These are phyloP conservation scores for Pedionomus torquatus DNA, from an alignment of 2,113 vertebrate genomes.

Conservation along the genomic window DNA sequence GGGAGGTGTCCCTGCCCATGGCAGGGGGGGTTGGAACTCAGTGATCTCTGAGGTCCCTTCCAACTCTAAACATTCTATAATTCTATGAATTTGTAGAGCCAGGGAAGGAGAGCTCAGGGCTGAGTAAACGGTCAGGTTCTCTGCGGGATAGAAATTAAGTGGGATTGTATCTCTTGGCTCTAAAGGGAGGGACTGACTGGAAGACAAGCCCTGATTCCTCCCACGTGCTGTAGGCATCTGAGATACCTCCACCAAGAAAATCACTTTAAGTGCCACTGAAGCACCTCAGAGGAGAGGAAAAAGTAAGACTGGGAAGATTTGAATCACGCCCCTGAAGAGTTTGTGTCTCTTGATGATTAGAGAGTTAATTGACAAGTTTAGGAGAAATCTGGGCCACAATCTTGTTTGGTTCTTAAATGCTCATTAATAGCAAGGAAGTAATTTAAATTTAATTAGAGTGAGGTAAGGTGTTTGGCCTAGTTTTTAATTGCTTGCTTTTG, in stretches of 20 bases:
- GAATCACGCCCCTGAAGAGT: neutral
- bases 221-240: neutral
- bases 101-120: neutral
- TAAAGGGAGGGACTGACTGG: neutral
- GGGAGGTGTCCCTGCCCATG: too few relatives aligned
- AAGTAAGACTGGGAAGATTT: neutral
- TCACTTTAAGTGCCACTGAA: neutral
- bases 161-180: neutral
- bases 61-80: too few relatives aligned
- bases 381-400: neutral
- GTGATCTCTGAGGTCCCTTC: too few relatives aligned
- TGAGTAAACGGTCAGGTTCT: neutral
- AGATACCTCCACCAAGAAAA: neutral
- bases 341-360: rapidly evolving
- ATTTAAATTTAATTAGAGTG: neutral
- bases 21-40: too few relatives aligned
- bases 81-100: too few relatives aligned
- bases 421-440: neutral
- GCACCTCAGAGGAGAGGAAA: neutral
- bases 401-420: neutral
- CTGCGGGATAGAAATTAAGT: neutral
- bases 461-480: neutral
- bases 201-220: neutral
- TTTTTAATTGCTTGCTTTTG: neutral
- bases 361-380: neutral